phyloP scores from a whole-genome alignment of 2,113 vertebrate species.

The Gymnarchus niloticus region DNA sequence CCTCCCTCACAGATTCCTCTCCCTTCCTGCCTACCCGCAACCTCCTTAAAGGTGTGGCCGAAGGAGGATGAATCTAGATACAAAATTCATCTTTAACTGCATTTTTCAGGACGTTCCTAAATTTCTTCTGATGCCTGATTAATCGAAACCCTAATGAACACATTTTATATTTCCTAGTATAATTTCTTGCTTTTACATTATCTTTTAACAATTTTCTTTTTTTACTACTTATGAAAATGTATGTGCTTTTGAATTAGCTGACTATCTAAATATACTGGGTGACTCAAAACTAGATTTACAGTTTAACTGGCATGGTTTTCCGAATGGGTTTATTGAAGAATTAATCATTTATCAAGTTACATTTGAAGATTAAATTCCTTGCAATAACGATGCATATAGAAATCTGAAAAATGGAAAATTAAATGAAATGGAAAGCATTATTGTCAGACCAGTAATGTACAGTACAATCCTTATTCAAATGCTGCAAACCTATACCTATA shows the following conservation, averaged over 20 bases:
- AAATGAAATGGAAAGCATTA: background rate
- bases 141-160: background rate
- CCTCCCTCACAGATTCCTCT: background rate
- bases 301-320: background rate
- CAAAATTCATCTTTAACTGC: background rate
- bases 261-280: background rate
- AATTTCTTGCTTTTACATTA: background rate
- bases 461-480: background rate
- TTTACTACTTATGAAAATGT: background rate
- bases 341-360: background rate
- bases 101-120: conserved; percentile 1
- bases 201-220: background rate
- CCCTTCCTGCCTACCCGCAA: background rate
- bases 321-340: background rate
- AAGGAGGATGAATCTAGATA: background rate
- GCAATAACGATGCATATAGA: background rate
- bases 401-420: background rate
- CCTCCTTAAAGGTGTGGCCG: conserved; percentile 3
- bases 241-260: background rate
- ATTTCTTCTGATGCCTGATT: background rate
- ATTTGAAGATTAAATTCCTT: background rate
- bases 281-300: background rate
- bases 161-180: background rate
- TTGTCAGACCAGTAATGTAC: background rate
- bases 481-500: background rate